Conservation (phyloP, 2,797 vertebrate species). For the Crocidura indochinensis region DNA sequence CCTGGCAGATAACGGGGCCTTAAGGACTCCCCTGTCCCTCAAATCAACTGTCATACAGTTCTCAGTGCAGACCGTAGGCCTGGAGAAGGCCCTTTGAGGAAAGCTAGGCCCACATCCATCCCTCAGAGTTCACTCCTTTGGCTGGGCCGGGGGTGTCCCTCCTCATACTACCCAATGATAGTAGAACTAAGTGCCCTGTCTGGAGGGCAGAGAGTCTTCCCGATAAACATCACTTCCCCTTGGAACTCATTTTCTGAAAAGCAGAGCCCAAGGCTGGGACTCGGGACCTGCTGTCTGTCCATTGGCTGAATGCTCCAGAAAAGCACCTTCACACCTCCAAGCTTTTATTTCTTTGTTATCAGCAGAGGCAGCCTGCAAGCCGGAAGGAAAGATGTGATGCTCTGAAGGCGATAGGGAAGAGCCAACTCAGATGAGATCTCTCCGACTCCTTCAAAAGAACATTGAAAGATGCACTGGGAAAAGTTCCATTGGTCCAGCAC, state of each 20-base stretch:
- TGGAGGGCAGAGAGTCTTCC: neutral
- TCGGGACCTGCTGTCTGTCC: conserved; percentile 48
- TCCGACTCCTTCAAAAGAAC: neutral
- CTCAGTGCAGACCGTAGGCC: too few species aligned
- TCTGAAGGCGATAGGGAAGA: neutral
- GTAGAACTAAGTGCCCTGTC: conserved; percentile 47
- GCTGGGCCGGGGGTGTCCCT: too few species aligned
- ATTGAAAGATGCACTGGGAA: neutral
- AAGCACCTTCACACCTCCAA: neutral
- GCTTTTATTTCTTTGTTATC: conserved; percentile 37
- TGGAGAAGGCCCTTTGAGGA: too few species aligned
- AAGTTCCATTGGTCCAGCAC: neutral
- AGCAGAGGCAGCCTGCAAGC: neutral
- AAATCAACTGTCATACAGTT: too few species aligned
- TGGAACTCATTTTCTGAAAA: conserved; percentile 72
- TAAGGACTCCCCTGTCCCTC: too few species aligned
- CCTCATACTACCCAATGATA: too few species aligned
- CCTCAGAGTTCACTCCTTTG: too few species aligned
- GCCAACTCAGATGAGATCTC: neutral
- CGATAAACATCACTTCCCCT: conserved; percentile 72
- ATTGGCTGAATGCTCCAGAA: conserved; percentile 32
- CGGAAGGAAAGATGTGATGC: neutral
- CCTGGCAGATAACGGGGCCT: too few species aligned
- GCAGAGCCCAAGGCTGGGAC: conserved; percentile 9
- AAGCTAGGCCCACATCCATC: too few species aligned